Evolutionary conservation across 2,888 invertebrate species (phyloP), one percentile per base, ranked within the genome.

Genomic region (Melieria picta): DNA sequence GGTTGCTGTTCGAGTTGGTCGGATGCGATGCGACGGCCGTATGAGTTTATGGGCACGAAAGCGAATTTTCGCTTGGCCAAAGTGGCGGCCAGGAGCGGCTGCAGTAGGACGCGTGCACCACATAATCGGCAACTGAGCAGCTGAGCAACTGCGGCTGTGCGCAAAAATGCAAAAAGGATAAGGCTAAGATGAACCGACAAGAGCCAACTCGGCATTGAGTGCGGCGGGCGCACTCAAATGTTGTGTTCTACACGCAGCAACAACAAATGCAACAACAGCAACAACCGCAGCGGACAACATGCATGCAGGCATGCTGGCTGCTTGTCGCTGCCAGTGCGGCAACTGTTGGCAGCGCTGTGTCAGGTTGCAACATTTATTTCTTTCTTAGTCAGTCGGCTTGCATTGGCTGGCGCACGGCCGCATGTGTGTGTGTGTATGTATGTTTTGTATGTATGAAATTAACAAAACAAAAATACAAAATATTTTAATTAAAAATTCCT

Each of bases 401-500:
- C 11, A 11, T 30, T 3, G 10, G 58, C 46, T 56, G 13, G 10
- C 60, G 45, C 7, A 65, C 3, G 16, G 3, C 3, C 42, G n/a
- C 5, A 63, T 47, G 10, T 50, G 13, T 10, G 30, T 42, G 43
- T 67, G 10, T 52, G 43, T 45, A 10, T 45, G 13, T 56, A 13
- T 45, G 46, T 16, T 10, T 46, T 0, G 7, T 56, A 56, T 30
- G 16, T 30, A 4, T 48, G 77, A 81, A 81, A 81, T 80, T 78
- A 80, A 80, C 82, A 80, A 81, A 81, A 82, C 82, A 80, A 81
- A 82, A 83, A 82, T 81, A 83, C 81, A 84, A 85, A 86, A 86
- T 86, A 86, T 86, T 86, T 86, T 86, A 86, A 86, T 86, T 86
- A 86, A 86, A 85, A 85, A 86, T 86, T 86, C 86, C 83, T 86